Percentiles rank a stretch among this genome's conserved stretches.
phyloP scores from a whole-genome alignment of 2,797 vertebrate species.

The Phrynocephalus forsythii region DNA sequence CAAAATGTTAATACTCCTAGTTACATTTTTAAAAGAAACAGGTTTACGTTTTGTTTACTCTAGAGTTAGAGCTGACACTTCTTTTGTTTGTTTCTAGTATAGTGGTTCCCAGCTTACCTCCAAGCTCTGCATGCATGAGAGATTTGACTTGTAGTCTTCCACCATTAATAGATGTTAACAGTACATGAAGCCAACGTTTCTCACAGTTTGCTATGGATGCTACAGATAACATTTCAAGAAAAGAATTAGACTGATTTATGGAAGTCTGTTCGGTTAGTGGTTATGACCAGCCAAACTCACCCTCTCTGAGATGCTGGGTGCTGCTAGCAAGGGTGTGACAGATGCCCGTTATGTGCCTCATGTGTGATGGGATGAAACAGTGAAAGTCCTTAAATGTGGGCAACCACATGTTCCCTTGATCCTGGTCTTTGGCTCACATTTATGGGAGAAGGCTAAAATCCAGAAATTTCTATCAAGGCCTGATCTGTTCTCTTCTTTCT shows the following conservation, averaged over 20 bases:
- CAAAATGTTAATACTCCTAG: no score
- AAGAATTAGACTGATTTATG: neutral
- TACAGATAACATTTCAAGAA: neutral
- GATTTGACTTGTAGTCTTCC: no score
- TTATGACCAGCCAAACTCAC: neutral
- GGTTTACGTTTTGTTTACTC: no score
- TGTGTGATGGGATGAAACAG: neutral
- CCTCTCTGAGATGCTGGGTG: neutral
- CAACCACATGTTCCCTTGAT: neutral
- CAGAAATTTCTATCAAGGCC: neutral
- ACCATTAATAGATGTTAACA: neutral
- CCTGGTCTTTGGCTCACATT: neutral
- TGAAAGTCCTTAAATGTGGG: neutral
- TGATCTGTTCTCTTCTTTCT: neutral
- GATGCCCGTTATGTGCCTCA: neutral
- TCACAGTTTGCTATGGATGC: neutral
- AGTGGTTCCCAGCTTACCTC: no score
- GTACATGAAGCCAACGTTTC: neutral
- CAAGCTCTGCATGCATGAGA: no score
- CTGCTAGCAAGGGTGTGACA: neutral
- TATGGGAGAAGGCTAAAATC: neutral
- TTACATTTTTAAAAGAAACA: no score
- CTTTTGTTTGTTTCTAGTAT: no score
- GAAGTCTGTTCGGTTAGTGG: neutral
- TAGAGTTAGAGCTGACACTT: no score